Evolutionary conservation across 2,113 vertebrate genomes (phyloP).

Genomic region (Alligator sinensis): DNA sequence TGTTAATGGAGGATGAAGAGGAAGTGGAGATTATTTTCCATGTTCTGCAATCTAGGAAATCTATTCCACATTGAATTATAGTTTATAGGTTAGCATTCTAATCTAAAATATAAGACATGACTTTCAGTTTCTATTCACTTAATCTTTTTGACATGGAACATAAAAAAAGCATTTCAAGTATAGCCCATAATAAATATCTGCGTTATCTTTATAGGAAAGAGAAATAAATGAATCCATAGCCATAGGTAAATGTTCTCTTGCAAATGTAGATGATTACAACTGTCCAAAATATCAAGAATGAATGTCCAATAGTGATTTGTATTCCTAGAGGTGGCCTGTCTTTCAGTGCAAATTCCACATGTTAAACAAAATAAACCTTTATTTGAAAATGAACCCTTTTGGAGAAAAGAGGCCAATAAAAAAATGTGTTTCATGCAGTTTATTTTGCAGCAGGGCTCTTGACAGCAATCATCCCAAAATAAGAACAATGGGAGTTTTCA

Average conservation of each 20-base stretch:
- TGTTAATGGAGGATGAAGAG: neutral
- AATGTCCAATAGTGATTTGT: conserved; percentile 24
- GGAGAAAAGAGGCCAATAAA: neutral
- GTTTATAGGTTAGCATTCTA: conserved; percentile 44
- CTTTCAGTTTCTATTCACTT: conserved; percentile 41
- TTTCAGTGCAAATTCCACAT: conserved; percentile 10
- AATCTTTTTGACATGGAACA: conserved; percentile 51
- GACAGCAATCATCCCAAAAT: neutral
- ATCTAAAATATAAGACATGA: conserved; percentile 24
- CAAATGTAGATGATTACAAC: conserved; percentile 18
- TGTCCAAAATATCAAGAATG: conserved; percentile 16
- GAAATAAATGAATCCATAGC: conserved; percentile 30
- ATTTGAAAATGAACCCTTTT: neutral
- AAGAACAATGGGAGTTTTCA: neutral
- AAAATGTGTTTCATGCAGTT: neutral
- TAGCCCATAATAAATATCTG: conserved; percentile 44
- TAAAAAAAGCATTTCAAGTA: conserved; percentile 45
- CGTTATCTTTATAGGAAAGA: conserved; percentile 20
- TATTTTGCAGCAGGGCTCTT: neutral
- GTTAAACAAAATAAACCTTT: neutral
- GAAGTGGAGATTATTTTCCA: conserved; percentile 1
- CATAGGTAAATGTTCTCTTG: conserved; percentile 17
- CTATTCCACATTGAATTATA: neutral
- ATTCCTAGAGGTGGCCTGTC: neutral
- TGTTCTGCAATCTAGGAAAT: neutral